These are phyloP conservation scores for Peribatodes rhomboidaria DNA, from an alignment of 2,888 invertebrate genomes.

Conservation along the genomic window DNA sequence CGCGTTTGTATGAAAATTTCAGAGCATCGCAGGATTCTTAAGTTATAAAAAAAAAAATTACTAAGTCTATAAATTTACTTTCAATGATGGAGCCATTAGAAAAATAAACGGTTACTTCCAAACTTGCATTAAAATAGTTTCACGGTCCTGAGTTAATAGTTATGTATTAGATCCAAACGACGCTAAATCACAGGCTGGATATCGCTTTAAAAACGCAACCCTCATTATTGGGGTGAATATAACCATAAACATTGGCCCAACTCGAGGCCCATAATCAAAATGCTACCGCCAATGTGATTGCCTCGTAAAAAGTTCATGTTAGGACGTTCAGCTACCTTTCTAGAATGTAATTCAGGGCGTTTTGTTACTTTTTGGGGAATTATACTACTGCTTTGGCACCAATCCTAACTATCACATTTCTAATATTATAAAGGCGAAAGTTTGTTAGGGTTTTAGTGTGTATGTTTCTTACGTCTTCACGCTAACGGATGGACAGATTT, in stretches of 20 bases:
- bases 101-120: background rate
- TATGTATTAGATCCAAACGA: background rate
- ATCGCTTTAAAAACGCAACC: constrained; percentile 5
- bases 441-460: too few species aligned
- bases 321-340: background rate
- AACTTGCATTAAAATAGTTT: background rate
- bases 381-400: too few species aligned
- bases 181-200: background rate
- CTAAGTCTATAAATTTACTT: too few species aligned
- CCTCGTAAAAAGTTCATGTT: constrained; percentile 17
- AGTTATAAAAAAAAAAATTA: too few species aligned
- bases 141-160: background rate
- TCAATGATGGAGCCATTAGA: too few species aligned
- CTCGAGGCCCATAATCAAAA: constrained; percentile 6
- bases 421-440: too few species aligned
- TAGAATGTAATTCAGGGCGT: too few species aligned
- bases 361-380: background rate
- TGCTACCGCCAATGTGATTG: constrained; percentile 2
- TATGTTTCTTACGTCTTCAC: too few species aligned
- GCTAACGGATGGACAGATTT: too few species aligned
- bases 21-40: too few species aligned
- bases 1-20: too few species aligned
- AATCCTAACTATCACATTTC: too few species aligned
- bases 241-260: constrained; percentile 12
- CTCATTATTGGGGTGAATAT: constrained; percentile 14